Base-by-base conservation (phyloP, 2,888 invertebrate genomes). In the Galerucella nymphaeae region DNA sequence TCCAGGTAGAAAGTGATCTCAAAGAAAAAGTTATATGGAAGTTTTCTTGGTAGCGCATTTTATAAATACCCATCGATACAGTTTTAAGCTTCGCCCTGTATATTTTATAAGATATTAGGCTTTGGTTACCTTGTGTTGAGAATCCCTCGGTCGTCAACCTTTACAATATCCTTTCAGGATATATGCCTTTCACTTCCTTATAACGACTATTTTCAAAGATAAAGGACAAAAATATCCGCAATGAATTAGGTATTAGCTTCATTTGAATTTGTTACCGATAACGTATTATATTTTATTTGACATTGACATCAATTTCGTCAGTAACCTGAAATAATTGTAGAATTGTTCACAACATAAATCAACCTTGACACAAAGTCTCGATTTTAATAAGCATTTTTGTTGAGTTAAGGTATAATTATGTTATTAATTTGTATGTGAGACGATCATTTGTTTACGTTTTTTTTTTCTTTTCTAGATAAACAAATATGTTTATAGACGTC, bases 281-380 rank as follows among this genome's bases (percentile, higher is more conserved):
- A n/a, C n/a, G 16, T 50, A 50, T 45, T 45, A 45, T 45, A 50
- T 13, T 45, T 2, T 13, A 45, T 45, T 13, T 50, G 50, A 50
- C 50, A 50, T 50, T 50, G 50, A 50, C 50, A 50, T 50, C 11
- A 8, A 50, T 50, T 50, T 50, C 50, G n/a, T 50, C 50, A 50
- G 4, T 8, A 6, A 16, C 50, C n/a, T 50, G n/a, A 50, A 50
- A n/a, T 50, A 50, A 50, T 50, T n/a, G n/a, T n/a, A 50, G 14
- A n/a, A 50, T 50, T 50, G 50, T 50, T 50, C n/a, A n/a, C 50
- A 13, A 14, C n/a, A n/a, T 50, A 50, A 50, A n/a, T 50, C n/a
- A 50, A 50, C 50, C 50, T 50, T 50, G 50, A 50, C 50, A 50
- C 50, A 50, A 50, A 50, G 50, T 50, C n/a, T 14, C 50, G 50